These are phyloP conservation scores for Dicyrtoma fusca DNA, from an alignment of 2,888 invertebrate species.

Conservation along the genomic window DNA sequence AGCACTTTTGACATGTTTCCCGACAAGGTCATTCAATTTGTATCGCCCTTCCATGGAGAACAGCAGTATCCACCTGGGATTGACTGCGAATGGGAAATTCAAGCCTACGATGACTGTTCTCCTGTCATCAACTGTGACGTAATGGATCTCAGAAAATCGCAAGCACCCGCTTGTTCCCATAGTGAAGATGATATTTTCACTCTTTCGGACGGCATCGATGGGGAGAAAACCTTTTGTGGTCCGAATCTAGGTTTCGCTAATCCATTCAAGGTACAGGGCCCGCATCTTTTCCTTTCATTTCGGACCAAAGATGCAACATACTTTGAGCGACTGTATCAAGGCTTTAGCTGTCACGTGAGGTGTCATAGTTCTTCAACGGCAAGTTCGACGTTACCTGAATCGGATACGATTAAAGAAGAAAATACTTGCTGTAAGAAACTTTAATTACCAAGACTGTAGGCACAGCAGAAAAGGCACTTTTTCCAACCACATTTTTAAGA, in stretches of 20 bases:
- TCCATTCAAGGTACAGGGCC: not conserved
- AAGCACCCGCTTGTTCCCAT: not conserved
- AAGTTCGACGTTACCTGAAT: not conserved
- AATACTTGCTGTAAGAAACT: not conserved
- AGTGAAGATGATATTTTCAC: not conserved
- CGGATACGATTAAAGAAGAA: not conserved
- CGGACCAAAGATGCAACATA: not conserved
- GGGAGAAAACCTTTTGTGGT: constrained; percentile 8
- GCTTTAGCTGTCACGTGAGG: not conserved
- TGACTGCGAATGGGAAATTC: constrained; percentile 7
- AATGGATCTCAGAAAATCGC: not conserved
- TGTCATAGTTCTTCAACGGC: not conserved
- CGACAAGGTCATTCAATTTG: not conserved
- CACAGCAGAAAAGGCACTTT: too few relatives aligned
- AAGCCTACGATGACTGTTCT: not conserved
- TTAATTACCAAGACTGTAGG: too few relatives aligned
- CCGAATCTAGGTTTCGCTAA: not conserved
- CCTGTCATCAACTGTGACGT: not conserved
- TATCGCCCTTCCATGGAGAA: constrained; percentile 1
- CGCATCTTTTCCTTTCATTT: constrained; percentile 1
- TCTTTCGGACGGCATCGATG: not conserved
- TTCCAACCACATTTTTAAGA: not conserved
- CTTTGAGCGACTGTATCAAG: constrained; percentile 23
- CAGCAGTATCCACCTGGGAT: constrained; percentile 10
- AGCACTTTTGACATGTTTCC: not conserved